Evolutionary conservation across 2,113 vertebrate species (phyloP).

Genomic region (Cavia porcellus): DNA sequence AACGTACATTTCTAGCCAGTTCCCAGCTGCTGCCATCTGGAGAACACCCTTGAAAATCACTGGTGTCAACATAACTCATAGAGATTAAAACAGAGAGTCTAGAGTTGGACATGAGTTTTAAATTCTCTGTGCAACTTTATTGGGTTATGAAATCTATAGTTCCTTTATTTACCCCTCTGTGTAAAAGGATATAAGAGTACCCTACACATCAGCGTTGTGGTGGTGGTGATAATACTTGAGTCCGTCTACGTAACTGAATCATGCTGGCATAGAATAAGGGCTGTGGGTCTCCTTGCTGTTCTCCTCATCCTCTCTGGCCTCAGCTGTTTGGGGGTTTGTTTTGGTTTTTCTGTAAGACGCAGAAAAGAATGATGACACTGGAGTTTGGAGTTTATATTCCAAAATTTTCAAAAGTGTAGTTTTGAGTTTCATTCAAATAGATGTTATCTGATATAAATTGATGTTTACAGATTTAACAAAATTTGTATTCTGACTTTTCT

Average conservation of each 20-base stretch:
- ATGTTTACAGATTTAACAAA: conserved; percentile 6
- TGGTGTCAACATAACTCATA: background rate
- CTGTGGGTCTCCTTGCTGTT: background rate
- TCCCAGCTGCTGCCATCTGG: background rate
- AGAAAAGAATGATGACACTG: background rate
- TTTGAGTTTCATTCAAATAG: background rate
- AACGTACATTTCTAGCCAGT: background rate
- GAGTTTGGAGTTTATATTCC: background rate
- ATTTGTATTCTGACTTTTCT: background rate
- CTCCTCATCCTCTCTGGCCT: background rate
- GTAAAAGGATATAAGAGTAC: background rate
- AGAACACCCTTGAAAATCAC: background rate
- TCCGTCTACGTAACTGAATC: background rate
- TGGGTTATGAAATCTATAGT: conserved; percentile 5
- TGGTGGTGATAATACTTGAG: background rate
- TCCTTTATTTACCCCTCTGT: background rate
- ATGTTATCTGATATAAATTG: background rate
- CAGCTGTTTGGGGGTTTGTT: background rate
- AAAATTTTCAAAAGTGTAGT: background rate
- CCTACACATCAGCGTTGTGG: background rate
- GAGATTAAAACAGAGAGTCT: background rate
- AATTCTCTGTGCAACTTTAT: background rate
- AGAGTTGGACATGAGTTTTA: background rate
- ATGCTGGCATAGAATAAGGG: background rate
- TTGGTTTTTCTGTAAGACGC: background rate